phyloP scores from a whole-genome alignment of 2,797 vertebrate genomes.

The Gymnothorax reevesii region DNA sequence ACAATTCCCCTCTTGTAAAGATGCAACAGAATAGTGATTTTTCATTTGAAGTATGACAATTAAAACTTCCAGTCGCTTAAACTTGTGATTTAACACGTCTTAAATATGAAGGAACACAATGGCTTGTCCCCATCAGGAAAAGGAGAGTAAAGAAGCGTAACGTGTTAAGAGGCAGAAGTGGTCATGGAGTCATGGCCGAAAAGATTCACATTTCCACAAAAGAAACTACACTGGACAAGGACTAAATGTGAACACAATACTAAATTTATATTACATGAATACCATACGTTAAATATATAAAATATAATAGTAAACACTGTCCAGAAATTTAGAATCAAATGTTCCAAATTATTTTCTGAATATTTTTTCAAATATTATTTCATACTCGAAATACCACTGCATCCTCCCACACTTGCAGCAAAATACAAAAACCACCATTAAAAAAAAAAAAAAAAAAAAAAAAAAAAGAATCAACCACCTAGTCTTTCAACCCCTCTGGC shows the following conservation, averaged over 20 bases:
- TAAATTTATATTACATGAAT: too few species aligned
- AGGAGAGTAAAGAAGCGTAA: background rate
- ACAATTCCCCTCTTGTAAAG: background rate
- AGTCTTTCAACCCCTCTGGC: slow-evolving; percentile 19
- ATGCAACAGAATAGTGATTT: background rate
- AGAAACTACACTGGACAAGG: background rate
- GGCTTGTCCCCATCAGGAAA: background rate
- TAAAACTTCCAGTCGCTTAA: too few species aligned
- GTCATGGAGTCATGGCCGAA: background rate
- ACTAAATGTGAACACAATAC: background rate
- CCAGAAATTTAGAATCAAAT: background rate
- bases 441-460: slow-evolving; percentile 7
- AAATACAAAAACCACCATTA: slow-evolving; percentile 35
- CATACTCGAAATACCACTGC: background rate
- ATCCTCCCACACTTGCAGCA: slow-evolving; percentile 15
- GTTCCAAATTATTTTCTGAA: background rate
- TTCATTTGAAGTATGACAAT: background rate
- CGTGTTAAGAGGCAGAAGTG: background rate
- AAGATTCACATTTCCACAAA: background rate
- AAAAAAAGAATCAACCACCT: slow-evolving; percentile 25
- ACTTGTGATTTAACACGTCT: background rate
- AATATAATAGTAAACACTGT: background rate
- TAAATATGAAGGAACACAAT: background rate
- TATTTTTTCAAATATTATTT: background rate
- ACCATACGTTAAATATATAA: background rate